Evolutionary conservation across 2,797 vertebrate species (phyloP).

Genomic region (Pelodytes ibericus): DNA sequence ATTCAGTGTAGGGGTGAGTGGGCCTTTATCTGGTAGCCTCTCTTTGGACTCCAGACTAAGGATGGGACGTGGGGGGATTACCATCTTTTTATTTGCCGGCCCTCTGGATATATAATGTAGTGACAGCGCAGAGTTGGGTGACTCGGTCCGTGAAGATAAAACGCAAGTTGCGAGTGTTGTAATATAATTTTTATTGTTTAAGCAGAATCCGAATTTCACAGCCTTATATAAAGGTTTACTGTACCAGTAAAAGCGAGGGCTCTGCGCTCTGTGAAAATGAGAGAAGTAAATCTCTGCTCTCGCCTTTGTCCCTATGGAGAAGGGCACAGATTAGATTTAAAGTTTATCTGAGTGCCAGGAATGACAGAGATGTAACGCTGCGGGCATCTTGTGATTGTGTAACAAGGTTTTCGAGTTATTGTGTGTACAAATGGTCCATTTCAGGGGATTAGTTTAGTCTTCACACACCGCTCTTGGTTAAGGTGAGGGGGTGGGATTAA

Average conservation of each 20-base stretch:
- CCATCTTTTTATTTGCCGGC: neutral
- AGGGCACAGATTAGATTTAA: neutral
- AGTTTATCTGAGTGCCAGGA: neutral
- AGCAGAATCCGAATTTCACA: conserved; percentile 6
- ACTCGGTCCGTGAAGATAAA: neutral
- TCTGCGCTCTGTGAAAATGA: conserved; percentile 1
- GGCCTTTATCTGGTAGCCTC: too few species aligned
- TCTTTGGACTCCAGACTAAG: too few species aligned
- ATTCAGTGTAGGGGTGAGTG: too few species aligned
- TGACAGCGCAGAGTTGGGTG: neutral
- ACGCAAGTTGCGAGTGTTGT: neutral
- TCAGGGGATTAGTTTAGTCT: neutral
- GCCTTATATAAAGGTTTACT: conserved; percentile 22
- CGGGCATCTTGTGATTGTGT: neutral
- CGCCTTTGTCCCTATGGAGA: neutral
- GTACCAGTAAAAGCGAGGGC: conserved; percentile 8
- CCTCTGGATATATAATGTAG: neutral
- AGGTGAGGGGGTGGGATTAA: neutral
- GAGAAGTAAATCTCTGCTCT: conserved; percentile 18
- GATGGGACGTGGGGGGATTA: too few species aligned
- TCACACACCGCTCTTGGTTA: neutral
- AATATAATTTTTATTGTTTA: conserved; percentile 26
- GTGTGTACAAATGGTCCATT: neutral
- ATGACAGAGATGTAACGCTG: neutral
- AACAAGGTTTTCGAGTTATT: neutral